Evolutionary conservation across 1,140 invertebrate species (phyloP), one percentile per base, ranked within the genome.

Genomic region (Vanessa atalanta): DNA sequence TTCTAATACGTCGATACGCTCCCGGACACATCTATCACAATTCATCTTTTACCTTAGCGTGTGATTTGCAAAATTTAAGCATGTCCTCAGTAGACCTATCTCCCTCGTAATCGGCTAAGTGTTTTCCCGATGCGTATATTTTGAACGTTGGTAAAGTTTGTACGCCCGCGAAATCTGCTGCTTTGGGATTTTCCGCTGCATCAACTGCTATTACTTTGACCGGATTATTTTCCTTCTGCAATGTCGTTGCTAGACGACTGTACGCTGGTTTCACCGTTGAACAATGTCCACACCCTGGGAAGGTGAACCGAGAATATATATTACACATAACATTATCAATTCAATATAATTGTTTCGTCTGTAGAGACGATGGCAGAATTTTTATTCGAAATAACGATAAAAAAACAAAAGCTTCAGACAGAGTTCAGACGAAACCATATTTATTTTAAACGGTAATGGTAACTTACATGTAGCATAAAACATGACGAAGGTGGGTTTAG

Each of bases 381-480:
- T 4, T 31, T 31, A 31, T 31, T 6, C 3, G 6, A 6, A 31
- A 31, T 6, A 31, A 31, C 26, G 5, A 31, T 5, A 31, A 31
- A n/a, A n/a, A n/a, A n/a, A n/a, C n/a, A n/a, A n/a, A n/a, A n/a
- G n/a, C n/a, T n/a, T n/a, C n/a, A n/a, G n/a, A n/a, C 20, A 20
- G 0, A 20, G 20, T 20, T 20, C 20, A 20, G 20, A 20, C 20
- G 20, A 20, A 20, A 20, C 20, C 20, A 20, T 20, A 20, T 20
- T 20, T 20, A 20, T 20, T 20, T 20, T 20, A 20, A 51, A 57
- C 23, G 63, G 51, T 13, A 51, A 16, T 37, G 6, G 20, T 51
- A 48, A 91, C 96, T 95, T 94, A 97, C 97, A 98, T 31, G 97
- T 96, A 11, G 97, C 97, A 92, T 98, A 98, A 88, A 98, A 98